Base-by-base conservation (phyloP, 2,797 vertebrate genomes). In the Trachops cirrhosus region DNA sequence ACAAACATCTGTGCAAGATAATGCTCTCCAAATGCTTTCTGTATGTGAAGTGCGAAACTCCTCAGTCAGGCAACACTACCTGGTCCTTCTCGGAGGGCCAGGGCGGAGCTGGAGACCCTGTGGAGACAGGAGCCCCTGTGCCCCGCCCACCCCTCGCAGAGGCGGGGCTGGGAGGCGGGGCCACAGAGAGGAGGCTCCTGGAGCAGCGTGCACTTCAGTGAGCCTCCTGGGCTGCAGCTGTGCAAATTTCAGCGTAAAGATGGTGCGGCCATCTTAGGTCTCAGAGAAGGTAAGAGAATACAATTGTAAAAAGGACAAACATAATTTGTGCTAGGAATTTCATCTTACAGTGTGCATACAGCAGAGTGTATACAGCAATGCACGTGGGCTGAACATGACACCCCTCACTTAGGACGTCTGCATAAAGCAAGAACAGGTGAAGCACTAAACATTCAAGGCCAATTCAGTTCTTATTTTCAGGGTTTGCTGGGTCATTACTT, bases 1-100 rank as follows among this genome's bases (percentile, higher is more conserved):
- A 24, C 9, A n/a, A n/a, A 14, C 37, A 9, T 1, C 10, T 44
- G 44, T 6, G 21, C 1, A 2, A 32, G 12, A 11, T 4, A 18
- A 21, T 3, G 19, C 79, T 80, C n/a, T 34, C 52, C 26, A 22
- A 70, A 12, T 9, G 22, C 34, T 12, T 21, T 15, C 11, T 89
- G 22, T 15, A 19, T 11, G 14, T 4, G 11, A n/a, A 50, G 67
- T 21, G 39, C 73, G 22, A 26, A 78, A 24, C 44, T 22, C 6
- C 79, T 41, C 34, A 10, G 21, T 15, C 24, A 34, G 26, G 62
- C 32, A 54, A 32, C 48, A 59, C 39, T 15, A 15, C 32, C 18
- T 9, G 9, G 44, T 3, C 34, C 48, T 34, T 12, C 0, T 3
- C 0, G 26, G 75, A 16, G 19, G 0, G 15, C 6, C 1, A 15